phyloP scores from a whole-genome alignment of 2,797 vertebrate species.

The Pogonophryne albipinna region DNA sequence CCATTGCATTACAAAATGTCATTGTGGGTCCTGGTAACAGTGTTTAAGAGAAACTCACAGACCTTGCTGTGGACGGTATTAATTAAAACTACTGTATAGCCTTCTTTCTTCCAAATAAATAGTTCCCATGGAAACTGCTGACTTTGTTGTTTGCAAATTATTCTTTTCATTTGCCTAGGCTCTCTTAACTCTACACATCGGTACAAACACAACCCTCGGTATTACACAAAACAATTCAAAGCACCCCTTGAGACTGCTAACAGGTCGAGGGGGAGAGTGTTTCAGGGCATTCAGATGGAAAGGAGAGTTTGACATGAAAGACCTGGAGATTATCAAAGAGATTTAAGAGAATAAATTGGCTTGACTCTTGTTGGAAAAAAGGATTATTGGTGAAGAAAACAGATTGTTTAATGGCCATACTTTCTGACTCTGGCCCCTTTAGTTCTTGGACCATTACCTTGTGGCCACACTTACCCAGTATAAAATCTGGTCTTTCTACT shows the following conservation, averaged over 20 bases:
- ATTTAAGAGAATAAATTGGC: constrained; percentile 77
- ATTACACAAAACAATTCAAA: neutral
- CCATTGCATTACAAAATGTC: too few species aligned
- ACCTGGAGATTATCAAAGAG: constrained; percentile 75
- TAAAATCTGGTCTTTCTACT: constrained; percentile 6
- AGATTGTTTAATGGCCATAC: constrained; percentile 73
- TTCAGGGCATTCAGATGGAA: constrained; percentile 41
- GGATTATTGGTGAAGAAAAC: constrained; percentile 72
- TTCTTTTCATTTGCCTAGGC: neutral
- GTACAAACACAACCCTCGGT: neutral
- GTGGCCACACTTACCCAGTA: constrained; percentile 12
- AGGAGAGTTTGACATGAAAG: constrained; percentile 65
- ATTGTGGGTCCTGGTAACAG: too few species aligned
- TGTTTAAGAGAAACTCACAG: too few species aligned
- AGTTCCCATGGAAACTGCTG: neutral
- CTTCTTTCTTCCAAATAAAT: constrained; percentile 5
- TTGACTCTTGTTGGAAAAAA: constrained; percentile 38
- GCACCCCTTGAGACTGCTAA: neutral
- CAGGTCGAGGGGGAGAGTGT: constrained; percentile 25
- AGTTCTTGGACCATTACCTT: constrained; percentile 54
- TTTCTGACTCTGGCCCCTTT: constrained; percentile 48
- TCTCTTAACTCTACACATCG: neutral
- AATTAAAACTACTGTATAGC: neutral
- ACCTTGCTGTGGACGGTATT: neutral
- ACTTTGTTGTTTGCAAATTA: neutral